These are phyloP conservation scores for Arothron firmamentum DNA, from an alignment of 2,113 vertebrate genomes.

Conservation along the genomic window DNA sequence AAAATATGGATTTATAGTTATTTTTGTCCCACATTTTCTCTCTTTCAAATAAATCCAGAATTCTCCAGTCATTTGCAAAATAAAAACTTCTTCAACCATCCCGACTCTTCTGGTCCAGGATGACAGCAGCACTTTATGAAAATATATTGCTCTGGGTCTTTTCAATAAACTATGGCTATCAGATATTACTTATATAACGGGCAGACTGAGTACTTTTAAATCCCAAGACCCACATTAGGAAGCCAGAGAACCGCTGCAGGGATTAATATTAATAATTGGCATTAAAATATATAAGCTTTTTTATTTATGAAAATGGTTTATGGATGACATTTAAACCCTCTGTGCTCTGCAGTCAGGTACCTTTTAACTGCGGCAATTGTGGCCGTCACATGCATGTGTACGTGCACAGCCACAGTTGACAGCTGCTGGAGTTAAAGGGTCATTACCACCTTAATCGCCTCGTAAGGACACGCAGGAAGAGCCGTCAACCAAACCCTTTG, in stretches of 20 bases:
- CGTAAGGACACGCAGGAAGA: constrained; percentile 48
- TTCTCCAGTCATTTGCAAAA: no score
- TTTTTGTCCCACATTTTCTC: no score
- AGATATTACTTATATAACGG: constrained; percentile 1
- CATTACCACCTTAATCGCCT: constrained; percentile 57
- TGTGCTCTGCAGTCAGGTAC: no score
- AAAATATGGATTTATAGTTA: no score
- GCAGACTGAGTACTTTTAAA: not conserved
- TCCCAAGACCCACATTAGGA: not conserved
- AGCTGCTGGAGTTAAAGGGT: constrained; percentile 61
- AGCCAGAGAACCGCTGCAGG: not conserved
- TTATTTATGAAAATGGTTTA: no score
- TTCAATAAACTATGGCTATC: not conserved
- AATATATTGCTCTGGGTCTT: not conserved
- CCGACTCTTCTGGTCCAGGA: no score
- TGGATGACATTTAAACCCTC: no score
- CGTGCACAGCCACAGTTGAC: constrained; percentile 24
- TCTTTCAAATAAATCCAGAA: no score
- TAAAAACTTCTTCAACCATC: no score
- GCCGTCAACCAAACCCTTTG: constrained; percentile 10
- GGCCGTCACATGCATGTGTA: not conserved
- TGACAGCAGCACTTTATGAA: not conserved
- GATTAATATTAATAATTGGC: no score
- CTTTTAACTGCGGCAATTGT: constrained; percentile 11
- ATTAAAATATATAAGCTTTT: no score